Evolutionary conservation across 2,888 invertebrate species (phyloP), one percentile per base, ranked within the genome.

Genomic region (Epinotia bilunana): DNA sequence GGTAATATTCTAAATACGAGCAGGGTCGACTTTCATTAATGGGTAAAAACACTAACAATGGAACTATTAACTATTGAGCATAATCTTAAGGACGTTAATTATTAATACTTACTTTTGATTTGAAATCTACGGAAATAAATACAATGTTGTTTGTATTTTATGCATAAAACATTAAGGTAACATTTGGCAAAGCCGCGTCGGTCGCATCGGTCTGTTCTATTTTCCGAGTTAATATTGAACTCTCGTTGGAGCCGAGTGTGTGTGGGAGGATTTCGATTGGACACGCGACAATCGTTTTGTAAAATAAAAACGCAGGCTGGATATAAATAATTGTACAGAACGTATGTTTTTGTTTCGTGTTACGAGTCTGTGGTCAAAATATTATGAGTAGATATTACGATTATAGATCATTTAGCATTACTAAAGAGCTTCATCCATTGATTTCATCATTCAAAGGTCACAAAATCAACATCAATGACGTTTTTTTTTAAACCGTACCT

Each of bases 141-240:
- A 13, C 11, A 39, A 43, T 23, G 39, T 7, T 58, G 18, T 58
- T 28, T 57, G 72, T 18, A 60, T 28, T 63, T 28, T 49, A 18
- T 69, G 33, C 12, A 20, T 23, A 39, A 12, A 11, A 20, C 6
- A 18, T 53, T 23, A 74, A 33, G 49, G 70, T 53, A 57, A 33
- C 39, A 46, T 58, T 58, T 58, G 20, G 58, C 18, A 49, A 11
- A 49, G 33, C 57, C 33, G 16, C 39, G 46, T 39, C 33, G 6
- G 64, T 58, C 64, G 64, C 63, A 70, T 74, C 49, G 49, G 70
- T 53, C 58, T 64, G 74, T 71, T 74, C 74, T 65, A 74, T 65
- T 74, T 74, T 71, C 46, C 46, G 62, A 69, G 61, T 74, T 74
- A 70, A 70, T 74, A 74, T 74, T 64, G 74, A 74, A 74, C 70